Evolutionary conservation across 2,888 invertebrate species (phyloP), one percentile per base, ranked within the genome.

Genomic region (Griposia aprilina): DNA sequence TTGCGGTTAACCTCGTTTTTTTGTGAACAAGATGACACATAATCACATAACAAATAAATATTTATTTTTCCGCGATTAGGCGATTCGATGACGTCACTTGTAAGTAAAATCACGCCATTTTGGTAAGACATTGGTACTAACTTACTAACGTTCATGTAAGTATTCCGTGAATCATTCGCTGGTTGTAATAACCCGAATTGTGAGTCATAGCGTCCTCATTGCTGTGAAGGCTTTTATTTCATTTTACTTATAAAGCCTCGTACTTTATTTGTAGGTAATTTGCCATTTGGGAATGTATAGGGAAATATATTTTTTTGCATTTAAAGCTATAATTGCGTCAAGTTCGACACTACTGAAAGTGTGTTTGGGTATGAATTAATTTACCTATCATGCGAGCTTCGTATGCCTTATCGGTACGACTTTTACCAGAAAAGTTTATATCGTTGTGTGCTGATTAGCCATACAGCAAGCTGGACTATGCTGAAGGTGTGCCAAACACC

Each of bases 181-280:
- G 67, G 60, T 63, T 80, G 85, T 76, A 82, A 82, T 86, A 87
- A 80, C 85, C 87, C 85, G 45, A 76, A 74, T 70, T 41, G 69
- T 86, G 86, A 86, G 23, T 86, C 86, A 86, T 71, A 55, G 30
- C 17, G 74, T 76, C 26, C 84, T 80, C 62, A 55, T 60, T 62
- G 59, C 76, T 65, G 45, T 48, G 66, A 70, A 81, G 85, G 77
- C 74, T 81, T 79, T 77, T 45, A 70, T 55, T 73, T 57, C 0
- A 17, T 48, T 60, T 60, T 66, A n/a, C 72, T 62, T 78, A 13
- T 48, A 68, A 67, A 55, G 36, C 4, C 13, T 55, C 30, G 23
- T 30, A 60, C 11, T 82, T 15, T 63, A 67, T 75, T 66, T 72
- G 36, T 55, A 67, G n/a, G 57, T 72, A 52, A 59, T 69, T 74